Evolutionary conservation across 2,113 vertebrate genomes (phyloP).

Genomic region (Promerops cafer): DNA sequence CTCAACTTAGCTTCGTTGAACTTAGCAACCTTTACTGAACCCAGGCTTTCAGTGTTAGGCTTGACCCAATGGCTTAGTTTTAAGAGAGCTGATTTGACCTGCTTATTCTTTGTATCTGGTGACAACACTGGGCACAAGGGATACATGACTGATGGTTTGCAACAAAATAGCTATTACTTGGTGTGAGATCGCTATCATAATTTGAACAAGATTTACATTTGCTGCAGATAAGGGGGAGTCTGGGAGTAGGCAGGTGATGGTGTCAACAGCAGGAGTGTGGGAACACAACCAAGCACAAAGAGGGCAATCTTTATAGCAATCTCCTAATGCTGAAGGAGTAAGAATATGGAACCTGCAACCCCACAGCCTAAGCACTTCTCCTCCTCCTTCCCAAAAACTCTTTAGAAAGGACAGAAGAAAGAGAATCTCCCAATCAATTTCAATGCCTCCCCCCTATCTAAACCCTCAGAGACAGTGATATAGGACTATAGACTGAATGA

Average conservation of each 20-base stretch:
- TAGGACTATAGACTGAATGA: neutral
- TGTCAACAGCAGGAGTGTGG: neutral
- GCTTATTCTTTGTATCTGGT: neutral
- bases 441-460: neutral
- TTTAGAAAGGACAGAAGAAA: neutral
- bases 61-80: neutral
- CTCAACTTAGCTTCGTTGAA: neutral
- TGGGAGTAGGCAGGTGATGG: neutral
- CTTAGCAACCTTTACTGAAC: neutral
- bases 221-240: slow-evolving; percentile 14
- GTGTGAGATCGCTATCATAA: slow-evolving; percentile 3
- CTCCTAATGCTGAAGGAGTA: neutral
- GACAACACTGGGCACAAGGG: neutral
- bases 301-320: neutral
- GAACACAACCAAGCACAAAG: neutral
- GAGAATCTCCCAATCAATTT: neutral
- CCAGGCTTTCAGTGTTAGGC: neutral
- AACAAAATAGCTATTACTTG: slow-evolving; percentile 35
- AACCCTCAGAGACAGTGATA: neutral
- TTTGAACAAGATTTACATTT: slow-evolving; percentile 50
- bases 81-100: slow-evolving; percentile 4
- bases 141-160: slow-evolving; percentile 35
- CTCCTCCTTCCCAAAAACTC: neutral
- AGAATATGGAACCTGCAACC: neutral
- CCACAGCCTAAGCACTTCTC: neutral